Conservation (phyloP, 2,113 vertebrate species). For the Malurus alboscapulatus region DNA sequence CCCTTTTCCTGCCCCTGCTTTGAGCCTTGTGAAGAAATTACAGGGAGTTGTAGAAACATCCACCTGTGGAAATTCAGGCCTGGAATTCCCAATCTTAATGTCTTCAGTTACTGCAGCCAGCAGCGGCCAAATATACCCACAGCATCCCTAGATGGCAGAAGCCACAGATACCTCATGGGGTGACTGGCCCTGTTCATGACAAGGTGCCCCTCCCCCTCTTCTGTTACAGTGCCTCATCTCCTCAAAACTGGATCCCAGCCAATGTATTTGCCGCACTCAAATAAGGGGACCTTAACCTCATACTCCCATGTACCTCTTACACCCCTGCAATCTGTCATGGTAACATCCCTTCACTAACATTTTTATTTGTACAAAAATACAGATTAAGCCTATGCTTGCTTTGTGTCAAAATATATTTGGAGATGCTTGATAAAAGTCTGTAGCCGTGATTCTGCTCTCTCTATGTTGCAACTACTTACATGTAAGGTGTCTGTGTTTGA, state of each 20-base stretch:
- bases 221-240: background rate
- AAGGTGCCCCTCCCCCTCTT: background rate
- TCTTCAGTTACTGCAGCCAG: background rate
- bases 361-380: background rate
- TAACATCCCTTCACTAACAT: rapidly evolving
- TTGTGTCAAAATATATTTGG: background rate
- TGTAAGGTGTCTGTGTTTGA: background rate
- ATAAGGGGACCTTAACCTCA: background rate
- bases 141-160: background rate
- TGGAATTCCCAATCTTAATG: background rate
- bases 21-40: background rate
- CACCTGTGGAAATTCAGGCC: background rate
- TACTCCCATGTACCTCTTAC: background rate
- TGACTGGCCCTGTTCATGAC: background rate
- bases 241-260: background rate
- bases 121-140: background rate
- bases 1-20: background rate
- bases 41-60: background rate
- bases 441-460: background rate
- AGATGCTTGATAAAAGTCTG: background rate
- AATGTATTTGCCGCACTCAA: background rate
- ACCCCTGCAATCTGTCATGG: background rate
- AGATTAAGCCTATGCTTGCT: background rate
- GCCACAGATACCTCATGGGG: rapidly evolving
- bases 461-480: background rate